Evolutionary conservation across 2,888 invertebrate genomes (phyloP).

Genomic region (Amorpha juglandis): DNA sequence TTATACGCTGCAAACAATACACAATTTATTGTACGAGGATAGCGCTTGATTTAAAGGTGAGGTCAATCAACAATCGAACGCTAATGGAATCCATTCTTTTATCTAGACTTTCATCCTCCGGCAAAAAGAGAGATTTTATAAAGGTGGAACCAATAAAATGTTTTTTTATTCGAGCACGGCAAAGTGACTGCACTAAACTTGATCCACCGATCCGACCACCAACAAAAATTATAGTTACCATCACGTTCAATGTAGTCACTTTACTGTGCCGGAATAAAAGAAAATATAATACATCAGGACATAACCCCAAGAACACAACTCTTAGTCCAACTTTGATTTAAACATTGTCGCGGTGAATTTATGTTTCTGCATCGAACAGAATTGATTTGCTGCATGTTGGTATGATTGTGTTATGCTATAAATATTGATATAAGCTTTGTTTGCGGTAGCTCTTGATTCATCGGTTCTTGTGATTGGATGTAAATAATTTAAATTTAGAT

Average conservation of each 20-base stretch:
- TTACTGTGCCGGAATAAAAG: not conserved
- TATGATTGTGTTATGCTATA: conserved; percentile 12
- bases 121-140: too few relatives aligned
- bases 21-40: not conserved
- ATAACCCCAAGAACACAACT: not conserved
- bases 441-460: not conserved
- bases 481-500: not conserved
- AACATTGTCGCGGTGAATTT: not conserved
- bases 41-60: not conserved
- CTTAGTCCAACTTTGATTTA: not conserved
- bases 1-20: conserved; percentile 4
- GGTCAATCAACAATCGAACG: not conserved
- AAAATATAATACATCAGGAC: not conserved
- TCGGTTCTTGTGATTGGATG: not conserved
- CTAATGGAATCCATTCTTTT: not conserved
- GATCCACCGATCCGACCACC: too few relatives aligned
- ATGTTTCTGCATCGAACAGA: not conserved
- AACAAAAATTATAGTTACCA: too few relatives aligned
- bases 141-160: too few relatives aligned
- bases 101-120: not conserved
- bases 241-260: not conserved
- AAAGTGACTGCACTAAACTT: too few relatives aligned
- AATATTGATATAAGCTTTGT: conserved; percentile 17
- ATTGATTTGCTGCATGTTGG: conserved; percentile 9
- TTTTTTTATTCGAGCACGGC: too few relatives aligned